Percentiles rank a stretch among this genome's conserved stretches.
phyloP scores from a whole-genome alignment of 2,888 invertebrate species.

The Embidobia sp. region DNA sequence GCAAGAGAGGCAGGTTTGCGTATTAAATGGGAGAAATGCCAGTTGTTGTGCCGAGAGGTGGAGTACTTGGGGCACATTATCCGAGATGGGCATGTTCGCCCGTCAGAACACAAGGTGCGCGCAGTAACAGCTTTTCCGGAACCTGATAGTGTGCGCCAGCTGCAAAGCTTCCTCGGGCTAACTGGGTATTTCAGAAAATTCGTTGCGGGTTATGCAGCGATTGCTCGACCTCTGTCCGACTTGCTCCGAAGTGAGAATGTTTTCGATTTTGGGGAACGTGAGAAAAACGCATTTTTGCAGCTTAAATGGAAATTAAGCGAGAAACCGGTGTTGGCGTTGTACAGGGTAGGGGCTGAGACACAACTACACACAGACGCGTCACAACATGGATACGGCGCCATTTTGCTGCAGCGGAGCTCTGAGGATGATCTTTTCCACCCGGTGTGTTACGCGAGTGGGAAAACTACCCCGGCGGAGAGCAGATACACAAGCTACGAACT shows the following conservation, averaged over 20 bases:
- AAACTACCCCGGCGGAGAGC: neutral
- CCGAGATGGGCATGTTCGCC: too few relatives aligned
- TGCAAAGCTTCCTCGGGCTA: too few relatives aligned
- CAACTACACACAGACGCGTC: neutral
- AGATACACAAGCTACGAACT: neutral
- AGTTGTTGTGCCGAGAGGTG: neutral
- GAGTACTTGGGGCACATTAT: slow-evolving; percentile 2
- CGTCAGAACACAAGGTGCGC: too few relatives aligned
- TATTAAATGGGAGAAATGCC: slow-evolving; percentile 12
- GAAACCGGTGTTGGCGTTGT: neutral
- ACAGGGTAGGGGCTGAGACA: neutral
- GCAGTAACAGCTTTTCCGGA: too few relatives aligned
- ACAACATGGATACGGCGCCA: neutral
- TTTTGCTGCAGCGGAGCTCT: neutral
- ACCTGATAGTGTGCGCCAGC: too few relatives aligned
- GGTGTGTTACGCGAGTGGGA: neutral
- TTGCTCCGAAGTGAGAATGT: too few relatives aligned
- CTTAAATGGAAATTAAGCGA: too few relatives aligned
- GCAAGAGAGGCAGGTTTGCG: slow-evolving; percentile 8
- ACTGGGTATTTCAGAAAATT: too few relatives aligned
- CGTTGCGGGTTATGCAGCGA: too few relatives aligned
- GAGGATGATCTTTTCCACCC: neutral
- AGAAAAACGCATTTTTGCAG: too few relatives aligned
- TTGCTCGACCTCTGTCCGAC: too few relatives aligned
- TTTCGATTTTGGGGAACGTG: too few relatives aligned